Evolutionary conservation across 2,888 invertebrate genomes (phyloP).

Genomic region (Cryptus armator): DNA sequence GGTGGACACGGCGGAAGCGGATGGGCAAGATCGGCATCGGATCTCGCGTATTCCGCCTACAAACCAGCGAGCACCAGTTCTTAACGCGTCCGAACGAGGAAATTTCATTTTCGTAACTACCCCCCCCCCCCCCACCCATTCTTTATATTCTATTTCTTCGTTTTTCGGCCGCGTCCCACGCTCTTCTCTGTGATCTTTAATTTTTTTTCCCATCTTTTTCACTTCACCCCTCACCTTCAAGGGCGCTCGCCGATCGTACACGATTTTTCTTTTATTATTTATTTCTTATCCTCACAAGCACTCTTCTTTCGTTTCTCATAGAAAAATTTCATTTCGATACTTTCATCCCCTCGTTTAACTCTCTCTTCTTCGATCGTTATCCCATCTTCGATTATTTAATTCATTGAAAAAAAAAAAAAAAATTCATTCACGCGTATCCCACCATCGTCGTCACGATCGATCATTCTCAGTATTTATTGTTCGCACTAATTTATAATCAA

Average conservation of each 20-base stretch:
- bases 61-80: conserved; percentile 83
- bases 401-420: conserved; percentile 9
- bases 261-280: not conserved
- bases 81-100: conserved; percentile 53
- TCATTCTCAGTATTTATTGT: conserved; percentile 74
- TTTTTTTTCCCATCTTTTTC: conserved; percentile 25
- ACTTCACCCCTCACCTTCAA: conserved; percentile 3
- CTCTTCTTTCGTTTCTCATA: not conserved
- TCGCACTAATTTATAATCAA: conserved; percentile 59
- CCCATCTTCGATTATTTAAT: conserved; percentile 43
- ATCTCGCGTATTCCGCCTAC: conserved; percentile 89
- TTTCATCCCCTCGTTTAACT: conserved; percentile 5
- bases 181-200: conserved; percentile 60
- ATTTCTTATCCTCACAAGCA: conserved; percentile 2
- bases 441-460: conserved; percentile 71
- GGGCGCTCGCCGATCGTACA: conserved; percentile 3
- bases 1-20: conserved; percentile 88
- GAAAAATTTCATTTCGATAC: conserved; percentile 8
- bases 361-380: conserved; percentile 23
- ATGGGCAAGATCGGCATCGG: conserved; percentile 90
- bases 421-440: conserved; percentile 58
- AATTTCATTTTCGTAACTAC: conserved; percentile 32
- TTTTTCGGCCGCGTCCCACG: conserved; percentile 17
- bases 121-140: conserved; percentile 29
- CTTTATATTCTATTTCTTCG: conserved; percentile 35